Base-by-base conservation (phyloP, 1,140 invertebrate genomes). In the Mya arenaria region DNA sequence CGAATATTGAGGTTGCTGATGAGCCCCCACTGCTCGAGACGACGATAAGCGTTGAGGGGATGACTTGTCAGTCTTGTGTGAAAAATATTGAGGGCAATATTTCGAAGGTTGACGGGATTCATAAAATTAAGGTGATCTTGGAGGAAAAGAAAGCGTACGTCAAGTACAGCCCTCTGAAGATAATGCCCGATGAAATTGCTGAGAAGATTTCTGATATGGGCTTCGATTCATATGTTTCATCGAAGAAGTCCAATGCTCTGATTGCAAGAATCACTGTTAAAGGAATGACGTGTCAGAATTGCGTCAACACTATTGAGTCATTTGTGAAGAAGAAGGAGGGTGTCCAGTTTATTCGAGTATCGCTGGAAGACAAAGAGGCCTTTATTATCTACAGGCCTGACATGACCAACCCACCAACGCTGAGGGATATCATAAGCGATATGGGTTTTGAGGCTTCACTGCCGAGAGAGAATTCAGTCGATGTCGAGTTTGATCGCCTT, bases 61-160 rank as follows among this genome's bases (percentile, higher is more conserved):
- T 92, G 92, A 92, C 91, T 17, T 92, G 92, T 79, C 83, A 89
- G 75, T 93, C 92, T 4, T 92, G 92, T 85, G 93, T 93, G 0
- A 83, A 83, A 44, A 91, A 85, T 44, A 93, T 93, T 72, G 91
- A 93, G 89, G 75, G 72, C 28, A 88, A 82, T 23, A 85, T 90
- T 6, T 80, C 83, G 1, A 69, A 77, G 68, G 72, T 85, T 37
- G 44, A 83, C 37, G 93, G 93, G 2, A 85, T 93, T 19, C 28
- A 87, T 13, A 84, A 79, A 44, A 89, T 93, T 37, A 83, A 80
- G 89, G 96, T 97, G 68, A 93, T 81, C 58, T 82, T 93, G 13
- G 83, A 88, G n/a, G 84, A 91, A 28, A 87, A 90, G 66, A 60
- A 89, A 74, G 91, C 89, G 2, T 73, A 52, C 39, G 85, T 92